Percentiles rank a stretch among this genome's conserved stretches.
Conservation (phyloP, 2,888 invertebrate species). For the Acleris literana region DNA sequence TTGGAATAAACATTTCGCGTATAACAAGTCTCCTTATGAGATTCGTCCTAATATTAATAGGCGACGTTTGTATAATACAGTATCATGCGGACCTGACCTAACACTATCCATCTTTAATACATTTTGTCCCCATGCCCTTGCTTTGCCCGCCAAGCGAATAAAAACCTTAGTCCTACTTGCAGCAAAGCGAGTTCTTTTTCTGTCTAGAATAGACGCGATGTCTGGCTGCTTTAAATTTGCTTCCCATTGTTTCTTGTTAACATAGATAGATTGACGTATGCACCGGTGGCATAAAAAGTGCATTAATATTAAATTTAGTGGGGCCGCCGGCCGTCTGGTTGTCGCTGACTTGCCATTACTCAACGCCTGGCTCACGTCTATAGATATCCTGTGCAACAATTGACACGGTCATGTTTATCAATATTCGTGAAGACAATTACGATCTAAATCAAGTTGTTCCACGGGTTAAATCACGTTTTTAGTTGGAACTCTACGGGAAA, state of each 20-base stretch:
- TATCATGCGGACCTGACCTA: conserved; percentile 27
- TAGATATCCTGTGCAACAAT: no score
- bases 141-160: neutral
- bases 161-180: neutral
- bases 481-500: no score
- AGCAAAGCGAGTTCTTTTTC: conserved; percentile 1
- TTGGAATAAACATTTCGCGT: no score
- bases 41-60: conserved; percentile 2
- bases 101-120: conserved; percentile 18
- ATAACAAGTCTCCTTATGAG: no score
- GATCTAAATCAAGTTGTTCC: no score
- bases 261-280: conserved; percentile 13
- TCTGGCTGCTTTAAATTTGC: conserved; percentile 29
- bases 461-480: no score
- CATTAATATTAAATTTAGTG: conserved; percentile 1
- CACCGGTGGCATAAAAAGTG: conserved; percentile 4
- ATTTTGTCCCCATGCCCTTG: conserved; percentile 14
- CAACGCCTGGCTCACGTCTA: no score
- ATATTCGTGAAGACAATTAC: no score
- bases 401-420: no score
- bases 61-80: conserved; percentile 7
- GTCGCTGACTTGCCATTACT: no score
- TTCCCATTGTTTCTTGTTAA: conserved; percentile 6
- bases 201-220: neutral
- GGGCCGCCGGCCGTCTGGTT: neutral